phyloP scores from a whole-genome alignment of 2,888 invertebrate genomes.

The Calameuta pallipes region DNA sequence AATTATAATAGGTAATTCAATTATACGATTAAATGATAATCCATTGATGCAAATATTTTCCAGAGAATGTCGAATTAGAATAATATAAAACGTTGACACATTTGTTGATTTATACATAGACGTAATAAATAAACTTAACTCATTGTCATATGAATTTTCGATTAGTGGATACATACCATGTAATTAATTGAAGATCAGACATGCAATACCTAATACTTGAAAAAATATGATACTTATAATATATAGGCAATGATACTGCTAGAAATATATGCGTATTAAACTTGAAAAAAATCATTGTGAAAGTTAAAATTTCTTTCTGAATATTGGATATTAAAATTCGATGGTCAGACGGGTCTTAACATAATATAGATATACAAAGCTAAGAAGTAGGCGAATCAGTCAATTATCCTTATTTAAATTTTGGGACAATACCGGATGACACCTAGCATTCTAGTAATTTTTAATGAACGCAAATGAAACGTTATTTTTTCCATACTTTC shows the following conservation, averaged over 20 bases:
- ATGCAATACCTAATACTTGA: neutral
- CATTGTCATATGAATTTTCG: neutral
- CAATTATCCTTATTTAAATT: neutral
- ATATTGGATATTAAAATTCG: neutral
- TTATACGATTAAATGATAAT: neutral
- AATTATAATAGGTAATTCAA: neutral
- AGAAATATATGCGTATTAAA: neutral
- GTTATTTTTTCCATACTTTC: slow-evolving; percentile 9
- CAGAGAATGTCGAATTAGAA: neutral
- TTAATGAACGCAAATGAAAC: neutral
- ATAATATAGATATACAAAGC: neutral
- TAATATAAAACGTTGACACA: neutral
- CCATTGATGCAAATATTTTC: neutral
- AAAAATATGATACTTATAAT: neutral
- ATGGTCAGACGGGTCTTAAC: neutral
- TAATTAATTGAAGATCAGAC: neutral
- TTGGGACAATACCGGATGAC: neutral
- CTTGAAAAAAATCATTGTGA: neutral
- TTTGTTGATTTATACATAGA: neutral
- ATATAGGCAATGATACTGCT: too few species aligned
- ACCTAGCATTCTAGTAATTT: neutral
- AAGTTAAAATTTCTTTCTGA: neutral
- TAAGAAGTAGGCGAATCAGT: neutral
- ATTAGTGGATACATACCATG: neutral
- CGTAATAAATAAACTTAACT: neutral